Percentiles rank a stretch among this genome's conserved stretches.
Evolutionary conservation across 2,888 invertebrate genomes (phyloP).

Genomic region (Pandemis heparana): DNA sequence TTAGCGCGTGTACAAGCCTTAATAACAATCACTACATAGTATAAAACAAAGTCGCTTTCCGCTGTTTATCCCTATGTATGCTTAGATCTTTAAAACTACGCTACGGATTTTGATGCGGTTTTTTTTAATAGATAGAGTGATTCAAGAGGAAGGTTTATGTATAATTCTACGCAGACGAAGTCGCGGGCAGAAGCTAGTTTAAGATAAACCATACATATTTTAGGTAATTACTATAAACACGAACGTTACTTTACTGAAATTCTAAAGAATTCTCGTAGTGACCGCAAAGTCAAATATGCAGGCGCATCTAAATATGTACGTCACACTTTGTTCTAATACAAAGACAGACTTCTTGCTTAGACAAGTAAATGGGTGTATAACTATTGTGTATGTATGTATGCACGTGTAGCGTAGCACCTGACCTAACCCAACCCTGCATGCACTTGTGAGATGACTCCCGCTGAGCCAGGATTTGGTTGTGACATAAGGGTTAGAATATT

Average conservation of each 20-base stretch:
- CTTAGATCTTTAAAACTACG: no score
- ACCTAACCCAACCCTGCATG: slow-evolving; percentile 82
- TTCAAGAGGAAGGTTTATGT: no score
- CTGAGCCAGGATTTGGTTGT: slow-evolving; percentile 53
- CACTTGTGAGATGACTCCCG: slow-evolving; percentile 75
- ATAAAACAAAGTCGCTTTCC: no score
- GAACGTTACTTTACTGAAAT: not conserved
- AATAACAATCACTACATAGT: no score
- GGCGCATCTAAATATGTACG: not conserved
- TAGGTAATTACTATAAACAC: not conserved
- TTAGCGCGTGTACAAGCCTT: no score
- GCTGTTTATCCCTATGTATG: no score
- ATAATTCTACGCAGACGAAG: no score
- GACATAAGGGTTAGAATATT: slow-evolving; percentile 53
- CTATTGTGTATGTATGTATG: slow-evolving; percentile 50
- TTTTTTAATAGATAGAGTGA: no score
- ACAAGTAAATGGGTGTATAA: slow-evolving; percentile 37
- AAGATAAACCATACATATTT: no score
- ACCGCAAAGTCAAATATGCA: slow-evolving; percentile 27
- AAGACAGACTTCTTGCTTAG: slow-evolving; percentile 14
- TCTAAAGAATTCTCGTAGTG: slow-evolving; percentile 5
- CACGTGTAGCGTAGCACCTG: slow-evolving; percentile 78
- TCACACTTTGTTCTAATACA: slow-evolving; percentile 34
- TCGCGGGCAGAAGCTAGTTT: no score
- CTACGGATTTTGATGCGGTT: no score